A percentile compares a stretch with the other conserved stretches of the same genome.
phyloP scores from a whole-genome alignment of 2,888 invertebrate species.

The Antheraea assamensis region DNA sequence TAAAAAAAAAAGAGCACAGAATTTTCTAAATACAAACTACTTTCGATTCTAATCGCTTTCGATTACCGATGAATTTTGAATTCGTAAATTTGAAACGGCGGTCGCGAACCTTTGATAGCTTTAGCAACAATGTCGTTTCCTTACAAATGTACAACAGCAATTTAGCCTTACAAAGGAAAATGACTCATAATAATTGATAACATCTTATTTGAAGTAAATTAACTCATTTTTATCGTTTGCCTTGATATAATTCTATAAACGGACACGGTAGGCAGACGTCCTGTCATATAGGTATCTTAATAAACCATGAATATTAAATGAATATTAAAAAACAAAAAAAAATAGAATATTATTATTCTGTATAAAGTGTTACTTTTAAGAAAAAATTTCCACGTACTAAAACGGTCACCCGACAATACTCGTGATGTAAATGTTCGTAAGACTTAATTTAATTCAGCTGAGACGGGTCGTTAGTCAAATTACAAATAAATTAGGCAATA shows the following conservation, averaged over 20 bases:
- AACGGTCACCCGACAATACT: too few species aligned
- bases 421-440: too few species aligned
- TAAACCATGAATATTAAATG: too few species aligned
- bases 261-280: not conserved
- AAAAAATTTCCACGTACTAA: too few species aligned
- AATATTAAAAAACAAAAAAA: too few species aligned
- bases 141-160: too few species aligned
- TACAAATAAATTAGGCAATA: too few species aligned
- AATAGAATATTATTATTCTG: too few species aligned
- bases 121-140: not conserved
- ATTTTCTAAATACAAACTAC: not conserved
- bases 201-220: not conserved
- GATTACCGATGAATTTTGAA: not conserved
- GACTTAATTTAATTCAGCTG: too few species aligned
- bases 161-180: not conserved
- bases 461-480: too few species aligned
- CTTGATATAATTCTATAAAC: not conserved
- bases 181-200: not conserved
- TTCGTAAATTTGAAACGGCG: not conserved
- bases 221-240: not conserved
- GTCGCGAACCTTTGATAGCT: not conserved
- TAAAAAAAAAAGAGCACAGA: not conserved
- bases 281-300: not conserved
- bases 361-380: too few species aligned
- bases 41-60: not conserved